These are phyloP conservation scores for Isichthys henryi DNA, from an alignment of 2,113 vertebrate genomes.

Conservation along the genomic window DNA sequence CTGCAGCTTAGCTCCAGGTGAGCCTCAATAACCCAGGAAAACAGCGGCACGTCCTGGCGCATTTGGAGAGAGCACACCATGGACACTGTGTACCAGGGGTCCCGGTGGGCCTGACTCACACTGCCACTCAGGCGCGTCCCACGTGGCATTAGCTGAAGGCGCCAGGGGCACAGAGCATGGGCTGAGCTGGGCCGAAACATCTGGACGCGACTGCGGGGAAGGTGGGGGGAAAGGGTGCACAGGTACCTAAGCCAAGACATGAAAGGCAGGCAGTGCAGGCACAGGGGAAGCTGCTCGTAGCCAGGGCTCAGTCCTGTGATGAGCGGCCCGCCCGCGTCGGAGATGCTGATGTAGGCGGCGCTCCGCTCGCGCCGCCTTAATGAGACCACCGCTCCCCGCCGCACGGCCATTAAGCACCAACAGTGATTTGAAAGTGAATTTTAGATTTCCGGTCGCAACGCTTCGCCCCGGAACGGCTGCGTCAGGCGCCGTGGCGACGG, in stretches of 20 bases:
- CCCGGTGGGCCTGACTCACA: constrained; percentile 24
- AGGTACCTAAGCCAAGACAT: constrained; percentile 43
- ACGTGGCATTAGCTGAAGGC: background rate
- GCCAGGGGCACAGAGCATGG: constrained; percentile 26
- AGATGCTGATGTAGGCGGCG: constrained; percentile 59
- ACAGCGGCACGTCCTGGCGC: background rate
- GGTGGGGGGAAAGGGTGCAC: background rate
- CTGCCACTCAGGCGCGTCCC: constrained; percentile 12
- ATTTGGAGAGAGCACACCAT: background rate
- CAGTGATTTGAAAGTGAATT: constrained; percentile 73
- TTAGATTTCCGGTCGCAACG: constrained; percentile 66
- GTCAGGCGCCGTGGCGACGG: constrained; percentile 42
- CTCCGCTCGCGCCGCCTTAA: constrained; percentile 53
- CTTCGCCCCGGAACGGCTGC: constrained; percentile 54
- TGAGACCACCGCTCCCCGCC: constrained; percentile 51
- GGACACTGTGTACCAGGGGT: background rate
- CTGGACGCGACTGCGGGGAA: constrained; percentile 30
- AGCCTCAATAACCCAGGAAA: background rate
- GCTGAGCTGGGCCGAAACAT: constrained; percentile 27
- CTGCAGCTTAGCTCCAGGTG: background rate
- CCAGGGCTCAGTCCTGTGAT: constrained; percentile 37
- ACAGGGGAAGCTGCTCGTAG: background rate
- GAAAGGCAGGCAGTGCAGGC: constrained; percentile 34
- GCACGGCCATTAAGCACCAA: constrained; percentile 60
- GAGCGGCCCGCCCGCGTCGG: constrained; percentile 44